These are phyloP conservation scores for Micropoecilia bifurca DNA, from an alignment of 2,797 vertebrate species.

Conservation along the genomic window DNA sequence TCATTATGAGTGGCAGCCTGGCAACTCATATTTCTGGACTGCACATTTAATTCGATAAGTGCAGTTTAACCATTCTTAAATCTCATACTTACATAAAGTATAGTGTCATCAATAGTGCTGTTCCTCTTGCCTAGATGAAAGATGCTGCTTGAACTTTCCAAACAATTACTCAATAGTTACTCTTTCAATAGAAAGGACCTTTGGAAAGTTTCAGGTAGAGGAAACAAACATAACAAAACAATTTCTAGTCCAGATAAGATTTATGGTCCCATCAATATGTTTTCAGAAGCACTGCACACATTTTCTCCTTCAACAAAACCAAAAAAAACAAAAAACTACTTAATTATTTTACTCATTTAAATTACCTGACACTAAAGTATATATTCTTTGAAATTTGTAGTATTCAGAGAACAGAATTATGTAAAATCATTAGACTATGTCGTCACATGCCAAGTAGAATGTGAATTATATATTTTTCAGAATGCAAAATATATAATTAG, in stretches of 20 bases:
- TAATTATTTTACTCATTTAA: no score
- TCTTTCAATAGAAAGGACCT: not conserved
- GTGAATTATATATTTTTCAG: not conserved
- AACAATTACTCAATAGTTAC: conserved; percentile 18
- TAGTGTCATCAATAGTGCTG: conserved; percentile 11
- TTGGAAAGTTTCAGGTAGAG: conserved; percentile 3
- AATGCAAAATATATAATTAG: not conserved
- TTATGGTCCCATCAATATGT: no score
- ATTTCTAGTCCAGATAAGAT: no score
- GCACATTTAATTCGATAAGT: conserved; percentile 40
- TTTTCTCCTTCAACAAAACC: no score
- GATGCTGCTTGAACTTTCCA: conserved; percentile 24
- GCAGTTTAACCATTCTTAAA: conserved; percentile 14
- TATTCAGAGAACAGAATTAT: not conserved
- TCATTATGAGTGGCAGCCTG: conserved; percentile 24
- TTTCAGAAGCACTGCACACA: no score
- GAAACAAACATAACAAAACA: not conserved
- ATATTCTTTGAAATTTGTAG: not conserved
- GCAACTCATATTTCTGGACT: conserved; percentile 53
- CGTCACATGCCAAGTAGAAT: not conserved
- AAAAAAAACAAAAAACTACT: no score
- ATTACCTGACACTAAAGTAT: not conserved
- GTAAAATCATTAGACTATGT: not conserved
- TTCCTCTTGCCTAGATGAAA: conserved; percentile 10
- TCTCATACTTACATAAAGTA: not conserved